Percentiles rank a stretch among this genome's conserved stretches.
These are phyloP conservation scores for Arctocebus calabarensis DNA, from an alignment of 2,797 vertebrate species.

Conservation along the genomic window DNA sequence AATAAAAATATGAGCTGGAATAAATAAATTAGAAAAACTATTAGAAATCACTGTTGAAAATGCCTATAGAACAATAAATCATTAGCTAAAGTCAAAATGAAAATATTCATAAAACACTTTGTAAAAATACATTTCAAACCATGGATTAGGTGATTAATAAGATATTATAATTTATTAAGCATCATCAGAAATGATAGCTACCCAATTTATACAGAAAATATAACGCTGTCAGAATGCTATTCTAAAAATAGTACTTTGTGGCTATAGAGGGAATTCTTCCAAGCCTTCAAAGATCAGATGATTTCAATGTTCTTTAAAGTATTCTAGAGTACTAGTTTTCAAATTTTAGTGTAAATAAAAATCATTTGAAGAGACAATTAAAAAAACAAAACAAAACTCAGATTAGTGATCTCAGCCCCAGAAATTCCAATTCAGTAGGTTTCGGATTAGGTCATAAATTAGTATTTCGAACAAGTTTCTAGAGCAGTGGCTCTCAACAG, in stretches of 20 bases:
- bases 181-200: background rate
- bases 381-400: background rate
- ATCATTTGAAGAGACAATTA: background rate
- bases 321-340: background rate
- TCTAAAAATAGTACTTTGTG: background rate
- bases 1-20: slow-evolving; percentile 28
- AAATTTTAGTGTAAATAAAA: background rate
- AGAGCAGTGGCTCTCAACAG: background rate
- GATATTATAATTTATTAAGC: slow-evolving; percentile 16
- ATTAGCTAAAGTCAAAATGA: slow-evolving; percentile 1
- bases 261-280: background rate
- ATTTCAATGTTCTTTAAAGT: background rate
- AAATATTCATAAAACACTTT: background rate
- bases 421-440: background rate
- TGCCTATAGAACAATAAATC: background rate
- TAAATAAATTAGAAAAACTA: background rate
- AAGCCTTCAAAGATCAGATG: background rate
- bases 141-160: background rate
- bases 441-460: background rate
- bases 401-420: background rate
- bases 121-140: slow-evolving; percentile 2
- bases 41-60: background rate
- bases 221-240: background rate
- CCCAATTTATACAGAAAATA: slow-evolving; percentile 5
- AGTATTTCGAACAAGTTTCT: background rate